Base-by-base conservation (phyloP, 2,113 vertebrate species). In the Meriones unguiculatus region DNA sequence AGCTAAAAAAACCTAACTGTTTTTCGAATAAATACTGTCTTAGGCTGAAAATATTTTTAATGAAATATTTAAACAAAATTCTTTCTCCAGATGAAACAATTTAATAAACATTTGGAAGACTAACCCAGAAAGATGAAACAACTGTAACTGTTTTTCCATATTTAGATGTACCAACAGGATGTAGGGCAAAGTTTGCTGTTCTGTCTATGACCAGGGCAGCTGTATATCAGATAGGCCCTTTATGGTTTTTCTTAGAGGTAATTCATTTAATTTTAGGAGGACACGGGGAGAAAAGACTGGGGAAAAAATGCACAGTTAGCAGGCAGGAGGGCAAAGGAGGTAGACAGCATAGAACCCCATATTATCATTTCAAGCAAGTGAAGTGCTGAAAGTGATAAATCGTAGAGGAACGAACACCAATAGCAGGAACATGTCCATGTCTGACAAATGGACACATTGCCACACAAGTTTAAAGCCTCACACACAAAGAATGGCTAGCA, bases 31-130 rank as follows among this genome's bases (percentile, higher is more conserved):
- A 96, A 94, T 95, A 95, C 87, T 87, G 46, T 97, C 92, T 97
- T 46, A 24, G 67, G 57, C 64, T 91, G 52, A 32, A 97, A 95
- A 95, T 97, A 94, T 67, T 46, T 93, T 89, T 93, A 96, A 97
- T 95, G 87, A 97, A 97, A 96, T 97, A 96, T 93, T 97, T 96
- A 95, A 96, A 92, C 73, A 96, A 46, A 52, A 96, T 65, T 90
- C 78, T 75, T 20, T 82, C 87, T 75, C 12, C 76, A 87, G 90
- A 95, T 80, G 87, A 97, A 96, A 90, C 32, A 93, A 78, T 90
- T 92, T 95, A 76, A 35, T 84, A 77, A 67, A 72, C 35, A 82
- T 89, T 96, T 70, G 7, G 24, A 95, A 88, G 57, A 73, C 78
- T 65, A 88, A 65, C 4, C 38, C 50, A 46, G 54, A 87, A 87